Percentiles rank a stretch among this genome's conserved stretches.
phyloP scores from a whole-genome alignment of 2,113 vertebrate genomes.

The Rattus norvegicus region DNA sequence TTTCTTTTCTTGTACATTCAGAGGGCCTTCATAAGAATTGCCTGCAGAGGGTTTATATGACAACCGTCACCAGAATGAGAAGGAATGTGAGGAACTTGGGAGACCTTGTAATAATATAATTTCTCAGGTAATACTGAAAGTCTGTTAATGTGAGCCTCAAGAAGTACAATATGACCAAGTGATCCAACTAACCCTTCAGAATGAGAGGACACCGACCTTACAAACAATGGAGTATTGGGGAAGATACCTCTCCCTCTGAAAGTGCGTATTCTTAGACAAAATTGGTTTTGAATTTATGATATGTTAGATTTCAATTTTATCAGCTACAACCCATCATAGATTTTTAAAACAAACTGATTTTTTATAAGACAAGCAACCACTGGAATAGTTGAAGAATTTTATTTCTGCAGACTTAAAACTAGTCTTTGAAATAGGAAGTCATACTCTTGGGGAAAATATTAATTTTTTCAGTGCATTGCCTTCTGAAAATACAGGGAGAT shows the following conservation, averaged over 20 bases:
- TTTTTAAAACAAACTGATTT: constrained; percentile 74
- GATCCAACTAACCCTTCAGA: background rate
- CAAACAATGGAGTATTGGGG: constrained; percentile 12
- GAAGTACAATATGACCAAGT: background rate
- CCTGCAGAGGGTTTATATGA: too few species aligned
- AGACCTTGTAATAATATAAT: background rate
- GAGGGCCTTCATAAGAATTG: too few species aligned
- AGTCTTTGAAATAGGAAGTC: constrained; percentile 31
- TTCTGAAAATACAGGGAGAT: background rate
- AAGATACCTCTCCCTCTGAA: constrained; percentile 69
- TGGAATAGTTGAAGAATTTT: constrained; percentile 47
- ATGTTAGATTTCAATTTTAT: constrained; percentile 61
- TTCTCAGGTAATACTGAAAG: background rate
- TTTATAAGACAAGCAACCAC: constrained; percentile 74
- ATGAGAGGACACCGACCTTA: constrained; percentile 11
- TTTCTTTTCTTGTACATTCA: background rate
- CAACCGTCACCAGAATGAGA: background rate
- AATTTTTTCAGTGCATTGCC: background rate
- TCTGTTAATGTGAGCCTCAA: background rate
- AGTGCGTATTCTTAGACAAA: constrained; percentile 68
- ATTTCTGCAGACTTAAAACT: background rate
- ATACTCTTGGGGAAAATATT: constrained; percentile 5
- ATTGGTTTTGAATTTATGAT: constrained; percentile 80
- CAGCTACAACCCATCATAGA: constrained; percentile 61
- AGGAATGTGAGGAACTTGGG: accelerated